Evolutionary conservation across 2,888 invertebrate species (phyloP).

Genomic region (Drosophila merina): DNA sequence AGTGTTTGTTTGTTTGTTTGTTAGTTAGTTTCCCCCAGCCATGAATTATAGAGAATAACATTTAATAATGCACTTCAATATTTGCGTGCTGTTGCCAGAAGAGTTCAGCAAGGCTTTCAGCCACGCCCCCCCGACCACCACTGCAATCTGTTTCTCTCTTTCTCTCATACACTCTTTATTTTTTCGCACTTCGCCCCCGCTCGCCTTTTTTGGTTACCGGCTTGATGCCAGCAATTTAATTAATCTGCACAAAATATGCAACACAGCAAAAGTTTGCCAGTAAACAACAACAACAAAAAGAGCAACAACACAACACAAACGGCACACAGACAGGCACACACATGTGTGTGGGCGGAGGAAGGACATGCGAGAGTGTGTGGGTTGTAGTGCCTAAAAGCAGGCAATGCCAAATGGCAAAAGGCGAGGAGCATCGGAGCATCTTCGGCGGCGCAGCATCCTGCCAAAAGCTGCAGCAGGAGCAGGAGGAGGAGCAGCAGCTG

Average conservation of each 20-base stretch:
- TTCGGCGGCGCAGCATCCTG: conserved; percentile 4
- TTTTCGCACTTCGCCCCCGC: conserved; percentile 1
- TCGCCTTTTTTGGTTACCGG: conserved; percentile 30
- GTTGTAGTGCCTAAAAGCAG: conserved; percentile 57
- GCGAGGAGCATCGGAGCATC: conserved; percentile 19
- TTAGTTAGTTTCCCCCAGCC: conserved; percentile 5
- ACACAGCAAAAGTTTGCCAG: conserved; percentile 70
- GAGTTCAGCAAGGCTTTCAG: conserved; percentile 22
- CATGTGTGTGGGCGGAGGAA: conserved; percentile 8
- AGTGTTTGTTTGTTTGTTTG: conserved; percentile 30
- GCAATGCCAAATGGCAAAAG: conserved; percentile 49
- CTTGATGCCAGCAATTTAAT: conserved; percentile 72
- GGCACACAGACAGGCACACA: conserved; percentile 20
- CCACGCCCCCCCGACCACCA: background rate
- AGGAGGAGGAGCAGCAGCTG: conserved; percentile 6
- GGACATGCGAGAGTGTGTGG: conserved; percentile 12
- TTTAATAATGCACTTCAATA: conserved; percentile 54
- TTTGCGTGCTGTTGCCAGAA: conserved; percentile 32
- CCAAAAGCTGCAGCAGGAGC: conserved; percentile 3
- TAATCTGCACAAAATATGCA: conserved; percentile 77
- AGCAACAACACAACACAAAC: conserved; percentile 8
- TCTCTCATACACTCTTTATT: background rate
- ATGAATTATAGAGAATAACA: conserved; percentile 44
- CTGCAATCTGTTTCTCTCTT: background rate
- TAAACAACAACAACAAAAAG: conserved; percentile 34